Evolutionary conservation across 2,113 vertebrate genomes (phyloP).

Genomic region (Alexandromys fortis): DNA sequence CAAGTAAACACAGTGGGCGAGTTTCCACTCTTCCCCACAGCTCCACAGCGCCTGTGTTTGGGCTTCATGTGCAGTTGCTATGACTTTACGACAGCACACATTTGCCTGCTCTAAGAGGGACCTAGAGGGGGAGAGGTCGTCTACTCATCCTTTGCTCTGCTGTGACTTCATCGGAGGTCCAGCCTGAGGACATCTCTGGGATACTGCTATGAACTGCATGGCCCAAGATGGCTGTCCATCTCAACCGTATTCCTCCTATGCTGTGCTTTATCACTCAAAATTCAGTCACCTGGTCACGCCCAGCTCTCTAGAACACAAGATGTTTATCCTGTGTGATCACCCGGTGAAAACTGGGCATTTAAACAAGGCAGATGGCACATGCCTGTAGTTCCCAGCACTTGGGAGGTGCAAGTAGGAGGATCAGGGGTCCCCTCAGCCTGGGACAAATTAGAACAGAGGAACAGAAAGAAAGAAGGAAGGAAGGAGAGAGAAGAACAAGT

Average conservation of each 20-base stretch:
- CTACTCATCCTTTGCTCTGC: background rate
- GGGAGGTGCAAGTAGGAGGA: background rate
- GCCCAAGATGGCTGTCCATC: background rate
- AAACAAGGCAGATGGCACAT: background rate
- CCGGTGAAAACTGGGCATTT: background rate
- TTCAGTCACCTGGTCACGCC: background rate
- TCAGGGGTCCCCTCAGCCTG: background rate
- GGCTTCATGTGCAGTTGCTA: background rate
- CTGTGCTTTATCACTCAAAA: background rate
- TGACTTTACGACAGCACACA: background rate
- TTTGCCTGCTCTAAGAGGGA: background rate
- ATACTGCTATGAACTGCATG: no score
- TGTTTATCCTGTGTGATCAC: background rate
- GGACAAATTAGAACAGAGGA: background rate
- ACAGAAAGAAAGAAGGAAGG: background rate
- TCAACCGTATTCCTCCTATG: background rate
- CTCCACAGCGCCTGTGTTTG: background rate
- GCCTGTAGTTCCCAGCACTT: background rate
- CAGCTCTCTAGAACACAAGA: constrained; percentile 19
- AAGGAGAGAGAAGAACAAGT: no score
- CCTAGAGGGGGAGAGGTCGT: background rate
- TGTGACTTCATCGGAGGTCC: background rate
- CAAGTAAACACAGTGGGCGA: background rate
- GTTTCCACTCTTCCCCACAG: background rate
- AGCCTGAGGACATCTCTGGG: background rate